Conservation (phyloP, 2,113 vertebrate genomes). For the Scalopus aquaticus region DNA sequence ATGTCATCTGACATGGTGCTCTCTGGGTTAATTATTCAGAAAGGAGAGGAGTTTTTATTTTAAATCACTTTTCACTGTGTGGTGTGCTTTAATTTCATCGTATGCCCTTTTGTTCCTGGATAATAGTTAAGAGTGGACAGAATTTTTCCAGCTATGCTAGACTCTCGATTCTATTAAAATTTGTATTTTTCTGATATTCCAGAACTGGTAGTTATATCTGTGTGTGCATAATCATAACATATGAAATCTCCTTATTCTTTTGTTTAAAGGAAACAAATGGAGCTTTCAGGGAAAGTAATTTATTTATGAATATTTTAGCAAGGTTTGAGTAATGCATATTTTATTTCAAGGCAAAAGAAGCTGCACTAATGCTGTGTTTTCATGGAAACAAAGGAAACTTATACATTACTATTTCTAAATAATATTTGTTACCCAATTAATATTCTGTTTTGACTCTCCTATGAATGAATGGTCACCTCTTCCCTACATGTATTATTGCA, state of each 20-base stretch:
- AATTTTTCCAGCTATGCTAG: not conserved
- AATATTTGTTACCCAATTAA: conserved; percentile 47
- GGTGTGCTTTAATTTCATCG: conserved; percentile 35
- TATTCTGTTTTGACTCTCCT: not conserved
- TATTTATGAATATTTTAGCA: conserved; percentile 80
- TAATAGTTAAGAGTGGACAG: not conserved
- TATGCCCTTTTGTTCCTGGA: not conserved
- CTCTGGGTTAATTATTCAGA: conserved; percentile 55
- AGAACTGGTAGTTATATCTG: conserved; percentile 34
- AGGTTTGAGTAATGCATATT: conserved; percentile 73
- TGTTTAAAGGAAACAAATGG: conserved; percentile 81
- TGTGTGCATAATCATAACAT: conserved; percentile 72
- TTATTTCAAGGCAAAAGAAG: conserved; percentile 67
- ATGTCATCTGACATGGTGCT: not conserved
- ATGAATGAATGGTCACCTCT: conserved; percentile 20
- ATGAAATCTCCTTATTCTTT: conserved; percentile 76
- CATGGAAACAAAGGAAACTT: conserved; percentile 33
- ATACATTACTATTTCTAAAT: not conserved
- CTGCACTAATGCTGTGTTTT: conserved; percentile 69
- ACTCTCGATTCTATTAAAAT: conserved; percentile 31
- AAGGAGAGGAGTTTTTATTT: conserved; percentile 51
- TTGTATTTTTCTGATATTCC: conserved; percentile 61
- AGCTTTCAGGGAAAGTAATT: conserved; percentile 73
- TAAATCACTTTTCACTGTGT: conserved; percentile 10
- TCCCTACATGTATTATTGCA: not conserved